These are phyloP conservation scores for Nebria ingens DNA, from an alignment of 1,140 invertebrate genomes.

Conservation along the genomic window DNA sequence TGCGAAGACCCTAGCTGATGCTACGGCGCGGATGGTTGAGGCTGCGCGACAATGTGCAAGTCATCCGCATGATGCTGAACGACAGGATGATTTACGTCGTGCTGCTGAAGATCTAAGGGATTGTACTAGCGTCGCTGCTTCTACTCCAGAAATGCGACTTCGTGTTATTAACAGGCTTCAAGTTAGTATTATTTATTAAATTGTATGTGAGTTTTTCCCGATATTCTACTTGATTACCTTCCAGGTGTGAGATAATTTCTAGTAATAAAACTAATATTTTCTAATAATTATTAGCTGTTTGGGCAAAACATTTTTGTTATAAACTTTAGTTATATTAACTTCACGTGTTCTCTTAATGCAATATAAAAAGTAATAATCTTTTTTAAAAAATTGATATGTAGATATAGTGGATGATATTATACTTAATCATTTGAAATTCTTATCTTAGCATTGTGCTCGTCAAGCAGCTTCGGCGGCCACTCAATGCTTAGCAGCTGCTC, in stretches of 20 bases:
- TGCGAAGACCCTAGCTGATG: constrained; percentile 88
- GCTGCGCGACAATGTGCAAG: constrained; percentile 86
- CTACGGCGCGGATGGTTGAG: constrained; percentile 91
- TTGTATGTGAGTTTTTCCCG: constrained; percentile 29
- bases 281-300: too few species aligned
- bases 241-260: too few species aligned
- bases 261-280: too few species aligned
- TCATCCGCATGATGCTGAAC: constrained; percentile 69
- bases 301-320: too few species aligned
- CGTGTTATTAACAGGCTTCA: constrained; percentile 67
- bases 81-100: constrained; percentile 70
- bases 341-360: too few species aligned
- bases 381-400: too few species aligned
- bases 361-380: too few species aligned
- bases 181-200: too few species aligned
- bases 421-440: too few species aligned
- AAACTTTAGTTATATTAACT: too few species aligned
- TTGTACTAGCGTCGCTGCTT: constrained; percentile 76
- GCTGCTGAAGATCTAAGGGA: constrained; percentile 87
- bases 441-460: constrained; percentile 65
- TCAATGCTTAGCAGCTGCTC: constrained; percentile 79
- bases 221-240: not conserved
- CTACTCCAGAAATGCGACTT: constrained; percentile 60
- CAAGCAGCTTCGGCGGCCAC: constrained; percentile 81
- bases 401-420: too few species aligned